Base-by-base conservation (phyloP, 2,113 vertebrate species). In the Ictalurus punctatus region DNA sequence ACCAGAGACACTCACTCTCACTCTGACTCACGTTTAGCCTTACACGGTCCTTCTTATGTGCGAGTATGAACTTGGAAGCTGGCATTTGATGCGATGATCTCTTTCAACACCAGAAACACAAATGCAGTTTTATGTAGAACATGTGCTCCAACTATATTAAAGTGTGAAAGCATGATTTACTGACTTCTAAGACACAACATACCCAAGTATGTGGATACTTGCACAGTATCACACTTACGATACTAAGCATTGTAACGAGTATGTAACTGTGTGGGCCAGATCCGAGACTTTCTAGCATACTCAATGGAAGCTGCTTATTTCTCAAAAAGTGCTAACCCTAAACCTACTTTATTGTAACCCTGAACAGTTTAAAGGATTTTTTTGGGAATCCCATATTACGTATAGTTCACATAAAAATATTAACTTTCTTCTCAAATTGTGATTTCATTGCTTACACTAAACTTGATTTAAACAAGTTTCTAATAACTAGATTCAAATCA, bases 1-100 rank as follows among this genome's bases (percentile, higher is more conserved):
- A 83, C 71, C 61, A 87, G 84, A 84, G 87, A 88, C 85, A 89
- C 81, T 40, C 73, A 63, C 48, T 85, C 80, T 65, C 73, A 63
- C 48, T 85, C 80, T 65, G 17, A 37, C 81, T 74, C 85, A 56
- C 2, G 17, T 13, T 86, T 79, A 48, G 85, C 25, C 12, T 19
- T 34, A 79, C 74, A 79, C 1, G 27, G 34, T 61, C 3, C 25
- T 27, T 78, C 30, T 63, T 52, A 54, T 30, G 10, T 37, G 21
- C 4, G 17, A 48, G 27, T 6, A 34, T 54, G 56, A 48, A 23
- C 52, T 86, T 13, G 23, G 27, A 54, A 19, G n/a, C 13, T 25
- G n/a, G 17, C 37, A 48, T 61, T 65, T 65, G 21, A 83, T 48
- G 37, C 12, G 21, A 48, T 48, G 37, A 83, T 79, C 44, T 25